Evolutionary conservation across 1,140 invertebrate species (phyloP), one percentile per base, ranked within the genome.

Genomic region (Tetragnatha versicolor): DNA sequence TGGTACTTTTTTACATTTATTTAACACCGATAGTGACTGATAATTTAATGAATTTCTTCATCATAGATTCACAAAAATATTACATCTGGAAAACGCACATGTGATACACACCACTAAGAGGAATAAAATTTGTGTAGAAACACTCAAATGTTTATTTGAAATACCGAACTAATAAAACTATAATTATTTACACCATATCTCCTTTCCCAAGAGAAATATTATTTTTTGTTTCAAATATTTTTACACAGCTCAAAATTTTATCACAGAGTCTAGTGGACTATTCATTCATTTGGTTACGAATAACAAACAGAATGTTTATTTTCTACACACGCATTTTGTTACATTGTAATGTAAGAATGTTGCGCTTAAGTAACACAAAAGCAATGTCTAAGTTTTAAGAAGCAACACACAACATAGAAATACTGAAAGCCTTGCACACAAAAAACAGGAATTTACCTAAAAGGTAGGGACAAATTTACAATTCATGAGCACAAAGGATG

Each of bases 211-310:
- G 31, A 58, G 17, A 58, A 58, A 58, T 27, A n/a, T 9, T 31
- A 20, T 58, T n/a, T n/a, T n/a, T n/a, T 42, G 17, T 35, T 58
- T n/a, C 17, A n/a, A n/a, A 20, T 58, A 9, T 27, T 58, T 35
- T 58, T 6, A 7, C 31, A 58, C 17, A 58, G 55, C 29, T 58
- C 55, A 27, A n/a, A 58, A 33, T 58, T 58, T 58, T 58, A 58
- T 58, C 55, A 58, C 55, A 58, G 55, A 58, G 35, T 58, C 55
- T 58, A 58, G 31, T 58, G 55, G 55, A 58, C 55, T 58, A 58
- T 58, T 31, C 14, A 58, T 33, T 58, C 29, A n/a, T 17, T 33
- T n/a, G n/a, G n/a, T n/a, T n/a, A n/a, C n/a, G n/a, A n/a, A n/a
- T n/a, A n/a, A n/a, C n/a, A n/a, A n/a, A n/a, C n/a, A n/a, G n/a